These are phyloP conservation scores for Thelohanellus kitauei DNA, from an alignment of 30 jellyfish, hydroid and myxozoan species.

Conservation along the genomic window DNA sequence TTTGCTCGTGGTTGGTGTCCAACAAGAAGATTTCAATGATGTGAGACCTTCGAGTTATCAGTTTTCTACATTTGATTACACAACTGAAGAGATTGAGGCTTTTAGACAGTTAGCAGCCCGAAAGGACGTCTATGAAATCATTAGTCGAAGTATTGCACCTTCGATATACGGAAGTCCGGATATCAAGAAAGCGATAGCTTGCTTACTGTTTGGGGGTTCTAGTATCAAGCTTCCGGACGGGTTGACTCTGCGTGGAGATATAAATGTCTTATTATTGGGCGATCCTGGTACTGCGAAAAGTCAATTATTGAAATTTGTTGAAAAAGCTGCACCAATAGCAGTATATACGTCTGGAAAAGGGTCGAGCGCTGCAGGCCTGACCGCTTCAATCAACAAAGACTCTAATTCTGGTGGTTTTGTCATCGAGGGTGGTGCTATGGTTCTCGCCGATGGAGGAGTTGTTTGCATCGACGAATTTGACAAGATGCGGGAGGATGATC, in stretches of 20 bases:
- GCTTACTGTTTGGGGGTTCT: slow-evolving; percentile 95
- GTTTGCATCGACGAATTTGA: slow-evolving; percentile 98
- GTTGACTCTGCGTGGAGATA: slow-evolving; percentile 82
- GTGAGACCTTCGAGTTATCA: slow-evolving; percentile 68
- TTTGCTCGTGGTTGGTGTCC: slow-evolving; percentile 69
- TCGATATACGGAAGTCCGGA: slow-evolving; percentile 84
- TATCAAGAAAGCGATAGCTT: slow-evolving; percentile 68
- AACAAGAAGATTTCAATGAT: slow-evolving; percentile 12
- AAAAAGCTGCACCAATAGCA: slow-evolving; percentile 91
- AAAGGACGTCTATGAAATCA: slow-evolving; percentile 34
- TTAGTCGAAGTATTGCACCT: slow-evolving; percentile 77
- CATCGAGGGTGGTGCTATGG: slow-evolving; percentile 99
- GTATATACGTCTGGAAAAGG: slow-evolving; percentile 97
- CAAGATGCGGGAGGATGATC: slow-evolving; percentile 98
- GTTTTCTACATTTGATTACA: slow-evolving; percentile 26
- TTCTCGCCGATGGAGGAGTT: slow-evolving; percentile 98
- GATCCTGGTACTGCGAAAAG: slow-evolving; percentile 99
- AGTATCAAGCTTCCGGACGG: slow-evolving; percentile 94
- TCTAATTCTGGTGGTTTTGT: slow-evolving; percentile 72
- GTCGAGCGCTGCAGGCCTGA: slow-evolving; percentile 97
- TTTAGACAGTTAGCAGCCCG: slow-evolving; percentile 34
- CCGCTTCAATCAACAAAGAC: slow-evolving; percentile 78
- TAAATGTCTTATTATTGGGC: slow-evolving; percentile 69
- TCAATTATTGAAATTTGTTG: slow-evolving; percentile 85
- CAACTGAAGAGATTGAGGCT: slow-evolving; percentile 53